Base-by-base conservation (phyloP, 2,797 vertebrate species). In the Anabacerthia variegaticeps region DNA sequence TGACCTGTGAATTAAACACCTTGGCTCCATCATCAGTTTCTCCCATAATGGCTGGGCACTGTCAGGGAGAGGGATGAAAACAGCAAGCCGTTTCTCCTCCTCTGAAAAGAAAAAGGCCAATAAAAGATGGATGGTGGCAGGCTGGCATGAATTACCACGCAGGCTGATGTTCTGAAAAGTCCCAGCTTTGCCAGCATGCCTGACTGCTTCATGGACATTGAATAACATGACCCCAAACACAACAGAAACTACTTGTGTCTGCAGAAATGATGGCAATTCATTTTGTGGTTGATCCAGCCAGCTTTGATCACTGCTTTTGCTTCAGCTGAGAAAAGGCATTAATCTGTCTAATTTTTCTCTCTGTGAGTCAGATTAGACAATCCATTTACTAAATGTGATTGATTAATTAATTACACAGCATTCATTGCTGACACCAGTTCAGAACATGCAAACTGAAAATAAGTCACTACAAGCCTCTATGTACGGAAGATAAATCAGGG, bases 361-460 rank as follows among this genome's bases (percentile, higher is more conserved):
- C 86, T 87, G 34, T 85, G 82, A 85, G 89, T 91, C 90, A 82
- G 68, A 79, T 87, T 81, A 93, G 86, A 85, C 67, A 71, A 82
- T 67, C 78, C 61, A 77, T 95, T 95, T 85, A 82, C 48, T 61
- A 72, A 91, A 79, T 7, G 8, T 91, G 94, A 95, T 93, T 94
- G 88, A 93, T 49, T 5, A 92, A 90, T 78, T 92, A 93, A 93
- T 85, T 82, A 59, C 9, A 20, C 34, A 44, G 15, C 48, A 74
- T 82, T 56, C 28, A 71, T 92, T 94, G 55, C 71, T 92, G 82
- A 79, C 52, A 51, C 24, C 56, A 49, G 52, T 65, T 85, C 59
- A 46, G 74, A 82, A 36, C 52, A 71, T 1, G 7, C 30, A 68
- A 79, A 76, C 41, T 79, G 71, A 51, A 91, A 96, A 91, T 71